Conservation (phyloP, 37 sponge, comb jelly and placozoan genomes). For the Haliclona indistincta region DNA sequence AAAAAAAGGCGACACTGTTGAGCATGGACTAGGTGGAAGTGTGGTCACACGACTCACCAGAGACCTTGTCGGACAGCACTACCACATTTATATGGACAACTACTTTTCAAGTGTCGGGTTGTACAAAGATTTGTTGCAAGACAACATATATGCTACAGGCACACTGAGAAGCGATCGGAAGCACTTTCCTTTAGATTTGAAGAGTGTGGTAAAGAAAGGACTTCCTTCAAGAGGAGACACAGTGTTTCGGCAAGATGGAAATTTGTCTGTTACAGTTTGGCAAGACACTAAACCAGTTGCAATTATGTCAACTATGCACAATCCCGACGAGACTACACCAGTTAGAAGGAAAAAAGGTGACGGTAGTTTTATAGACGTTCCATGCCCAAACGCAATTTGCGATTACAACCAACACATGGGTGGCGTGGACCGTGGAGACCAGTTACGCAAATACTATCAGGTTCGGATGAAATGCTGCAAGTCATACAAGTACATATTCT, state of each 20-base stretch:
- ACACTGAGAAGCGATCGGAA: not conserved
- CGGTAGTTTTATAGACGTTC: not conserved
- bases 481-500: conserved; percentile 6
- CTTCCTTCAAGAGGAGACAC: not conserved
- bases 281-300: conserved; percentile 9
- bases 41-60: too few species aligned
- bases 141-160: conserved; percentile 8
- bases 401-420: conserved; percentile 25
- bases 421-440: conserved; percentile 7
- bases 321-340: not conserved
- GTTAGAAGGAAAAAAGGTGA: conserved; percentile 6
- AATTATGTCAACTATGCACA: not conserved
- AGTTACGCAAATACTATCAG: conserved; percentile 10
- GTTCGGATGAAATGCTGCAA: conserved; percentile 12
- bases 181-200: not conserved
- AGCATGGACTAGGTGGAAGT: too few species aligned
- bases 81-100: not conserved
- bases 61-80: conserved; percentile 4
- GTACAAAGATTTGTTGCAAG: not conserved
- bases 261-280: conserved; percentile 1
- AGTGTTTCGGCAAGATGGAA: not conserved
- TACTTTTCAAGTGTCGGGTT: not conserved
- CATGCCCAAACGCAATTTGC: not conserved
- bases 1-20: too few species aligned
- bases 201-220: not conserved